Evolutionary conservation across 2,888 invertebrate species (phyloP), one percentile per base, ranked within the genome.

Genomic region (Cistogaster globosa): DNA sequence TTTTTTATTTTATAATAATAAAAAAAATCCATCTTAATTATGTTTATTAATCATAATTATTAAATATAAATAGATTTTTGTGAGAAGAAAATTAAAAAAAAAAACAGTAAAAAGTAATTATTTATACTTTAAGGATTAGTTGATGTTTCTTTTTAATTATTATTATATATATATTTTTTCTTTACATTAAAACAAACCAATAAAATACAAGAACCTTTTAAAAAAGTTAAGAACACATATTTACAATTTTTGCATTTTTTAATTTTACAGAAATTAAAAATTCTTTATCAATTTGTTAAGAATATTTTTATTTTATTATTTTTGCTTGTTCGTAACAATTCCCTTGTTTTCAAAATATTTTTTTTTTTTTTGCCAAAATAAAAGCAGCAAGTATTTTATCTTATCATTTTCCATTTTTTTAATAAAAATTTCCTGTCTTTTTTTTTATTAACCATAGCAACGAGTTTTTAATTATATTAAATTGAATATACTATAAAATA

Each of bases 51-150:
- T 86, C 69, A 77, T 86, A 80, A 82, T 80, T 82, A 86, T 81
- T 79, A 79, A 75, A 71, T 82, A 77, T 86, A 79, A 82, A 86
- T 77, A 84, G 68, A 77, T 67, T 65, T 75, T 79, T 84, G 58
- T 76, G 75, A 80, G 60, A 71, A 75, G 65, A 63, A 75, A 81
- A 75, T 67, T n/a, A n/a, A 38, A 65, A 80, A 84, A 79, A 65
- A 76, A 32, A 32, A 32, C 32, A 74, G 57, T 84, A 53, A 69
- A 53, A 60, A 68, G 22, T 42, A 55, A 62, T 71, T 75, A 78
- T 76, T 85, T 86, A 82, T 86, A 87, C 71, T 87, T 32, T 88
- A 88, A 88, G 87, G 84, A 86, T 87, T 84, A 87, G 87, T 84
- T 87, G 85, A 87, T 86, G 88, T 87, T 74, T 87, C 69, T 86